Percentiles rank a stretch among this genome's conserved stretches.
Evolutionary conservation across 1,140 invertebrate species (phyloP).

Genomic region (Drosophila asahinai): DNA sequence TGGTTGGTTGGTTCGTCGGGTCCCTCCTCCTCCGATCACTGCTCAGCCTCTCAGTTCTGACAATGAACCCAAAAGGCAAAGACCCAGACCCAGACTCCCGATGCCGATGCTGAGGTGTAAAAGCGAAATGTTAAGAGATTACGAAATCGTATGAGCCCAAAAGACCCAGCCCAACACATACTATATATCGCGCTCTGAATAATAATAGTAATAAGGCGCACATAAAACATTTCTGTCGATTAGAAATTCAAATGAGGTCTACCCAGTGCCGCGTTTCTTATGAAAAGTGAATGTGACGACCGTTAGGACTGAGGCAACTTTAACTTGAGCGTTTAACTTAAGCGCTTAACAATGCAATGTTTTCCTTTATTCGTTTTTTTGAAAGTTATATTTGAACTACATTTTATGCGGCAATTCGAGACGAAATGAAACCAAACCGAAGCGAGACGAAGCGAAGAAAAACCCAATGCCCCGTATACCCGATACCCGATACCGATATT

Average conservation of each 20-base stretch:
- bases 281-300: slow-evolving; percentile 52
- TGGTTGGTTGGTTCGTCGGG: slow-evolving; percentile 9
- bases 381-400: slow-evolving; percentile 72
- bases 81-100: slow-evolving; percentile 31
- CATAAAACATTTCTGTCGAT: slow-evolving; percentile 46
- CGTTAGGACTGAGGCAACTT: slow-evolving; percentile 53
- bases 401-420: slow-evolving; percentile 51
- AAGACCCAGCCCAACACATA: slow-evolving; percentile 6
- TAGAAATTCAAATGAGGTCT: slow-evolving; percentile 51
- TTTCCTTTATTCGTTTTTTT: slow-evolving; percentile 42
- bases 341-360: slow-evolving; percentile 64
- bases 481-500: background rate
- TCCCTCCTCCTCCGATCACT: slow-evolving; percentile 7
- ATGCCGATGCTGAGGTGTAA: slow-evolving; percentile 46
- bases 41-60: slow-evolving; percentile 52
- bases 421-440: background rate
- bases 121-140: slow-evolving; percentile 57
- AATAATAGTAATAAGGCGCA: slow-evolving; percentile 55
- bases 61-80: slow-evolving; percentile 66
- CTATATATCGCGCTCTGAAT: slow-evolving; percentile 33
- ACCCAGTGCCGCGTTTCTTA: background rate
- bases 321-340: slow-evolving; percentile 27
- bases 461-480: slow-evolving; percentile 4
- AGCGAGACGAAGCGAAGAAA: background rate
- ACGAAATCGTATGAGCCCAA: slow-evolving; percentile 53